Conservation (phyloP, 2,113 vertebrate genomes). For the Xerus inauris region DNA sequence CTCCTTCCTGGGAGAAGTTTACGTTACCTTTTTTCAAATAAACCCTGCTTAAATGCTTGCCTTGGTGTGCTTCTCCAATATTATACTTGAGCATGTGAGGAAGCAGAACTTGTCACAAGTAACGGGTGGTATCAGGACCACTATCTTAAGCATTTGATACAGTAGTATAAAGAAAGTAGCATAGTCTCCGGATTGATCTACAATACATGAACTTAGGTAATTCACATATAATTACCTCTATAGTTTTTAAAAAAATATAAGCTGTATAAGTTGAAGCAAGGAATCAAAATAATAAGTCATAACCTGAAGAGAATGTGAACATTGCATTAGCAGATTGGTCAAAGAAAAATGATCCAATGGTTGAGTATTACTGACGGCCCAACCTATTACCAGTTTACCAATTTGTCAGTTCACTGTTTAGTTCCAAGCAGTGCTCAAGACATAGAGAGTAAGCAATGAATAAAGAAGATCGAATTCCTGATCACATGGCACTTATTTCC, state of each 20-base stretch:
- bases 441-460: background rate
- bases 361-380: background rate
- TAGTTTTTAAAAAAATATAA: background rate
- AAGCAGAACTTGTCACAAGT: too few relatives aligned
- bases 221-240: background rate
- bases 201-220: background rate
- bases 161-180: background rate
- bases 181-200: background rate
- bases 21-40: too few relatives aligned
- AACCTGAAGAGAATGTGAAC: background rate
- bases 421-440: background rate
- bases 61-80: too few relatives aligned
- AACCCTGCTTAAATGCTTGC: too few relatives aligned
- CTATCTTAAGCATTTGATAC: background rate
- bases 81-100: too few relatives aligned
- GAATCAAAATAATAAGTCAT: background rate
- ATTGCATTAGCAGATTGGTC: background rate
- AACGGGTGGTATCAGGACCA: too few relatives aligned
- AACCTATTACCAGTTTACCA: background rate
- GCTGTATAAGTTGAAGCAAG: background rate
- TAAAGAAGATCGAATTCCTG: accelerated
- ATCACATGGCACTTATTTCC: background rate
- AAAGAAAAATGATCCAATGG: background rate
- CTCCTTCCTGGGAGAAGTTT: too few relatives aligned
- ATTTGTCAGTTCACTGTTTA: background rate